phyloP scores from a whole-genome alignment of 1,140 invertebrate species.

The Apis laboriosa region DNA sequence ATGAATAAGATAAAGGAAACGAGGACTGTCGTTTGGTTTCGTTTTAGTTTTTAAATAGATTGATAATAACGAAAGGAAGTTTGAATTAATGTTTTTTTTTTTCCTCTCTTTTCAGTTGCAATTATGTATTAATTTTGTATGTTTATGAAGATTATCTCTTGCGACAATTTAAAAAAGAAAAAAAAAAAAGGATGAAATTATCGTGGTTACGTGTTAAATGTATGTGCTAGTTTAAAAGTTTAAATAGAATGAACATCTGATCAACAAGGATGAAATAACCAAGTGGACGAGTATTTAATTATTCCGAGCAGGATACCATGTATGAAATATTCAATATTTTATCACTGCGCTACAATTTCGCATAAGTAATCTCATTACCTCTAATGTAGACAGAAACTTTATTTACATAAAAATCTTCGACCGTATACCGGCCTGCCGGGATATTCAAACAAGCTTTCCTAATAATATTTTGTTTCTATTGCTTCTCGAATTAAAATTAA shows the following conservation, averaged over 20 bases:
- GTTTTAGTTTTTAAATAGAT: too few relatives aligned
- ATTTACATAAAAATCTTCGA: neutral
- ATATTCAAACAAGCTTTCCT: neutral
- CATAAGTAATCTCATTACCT: neutral
- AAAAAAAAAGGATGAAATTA: neutral
- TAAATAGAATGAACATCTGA: neutral
- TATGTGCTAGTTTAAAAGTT: neutral
- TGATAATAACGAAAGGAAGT: too few relatives aligned
- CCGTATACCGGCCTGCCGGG: too few relatives aligned
- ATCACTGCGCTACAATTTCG: neutral
- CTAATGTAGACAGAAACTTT: neutral
- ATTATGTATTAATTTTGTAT: too few relatives aligned
- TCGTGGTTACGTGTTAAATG: neutral
- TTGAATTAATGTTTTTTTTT: too few relatives aligned
- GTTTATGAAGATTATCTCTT: too few relatives aligned
- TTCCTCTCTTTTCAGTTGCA: too few relatives aligned
- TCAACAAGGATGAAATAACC: neutral
- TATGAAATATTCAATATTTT: neutral
- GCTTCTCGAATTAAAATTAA: neutral
- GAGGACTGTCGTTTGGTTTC: too few relatives aligned
- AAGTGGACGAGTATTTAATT: neutral
- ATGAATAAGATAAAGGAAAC: neutral
- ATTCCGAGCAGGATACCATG: neutral
- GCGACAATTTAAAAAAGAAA: too few relatives aligned
- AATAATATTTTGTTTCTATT: neutral